Evolutionary conservation across 1,140 invertebrate species (phyloP), one percentile per base, ranked within the genome.

Genomic region (Hylaeus volcanicus): DNA sequence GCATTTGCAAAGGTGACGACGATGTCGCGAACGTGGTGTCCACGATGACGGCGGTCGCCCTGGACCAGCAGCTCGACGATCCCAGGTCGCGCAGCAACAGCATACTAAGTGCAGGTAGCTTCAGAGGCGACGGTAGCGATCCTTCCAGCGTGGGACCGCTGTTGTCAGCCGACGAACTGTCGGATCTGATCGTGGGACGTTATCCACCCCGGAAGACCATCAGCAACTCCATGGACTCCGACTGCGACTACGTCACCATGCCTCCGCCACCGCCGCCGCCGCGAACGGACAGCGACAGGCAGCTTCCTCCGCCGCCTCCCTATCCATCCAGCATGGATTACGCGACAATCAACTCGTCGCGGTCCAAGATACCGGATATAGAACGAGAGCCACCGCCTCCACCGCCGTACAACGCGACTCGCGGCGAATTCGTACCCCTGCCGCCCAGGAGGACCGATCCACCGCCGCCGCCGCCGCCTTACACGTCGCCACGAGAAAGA

Each of bases 191-290:
- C 71, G 96, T 97, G 2, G 96, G 96, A 0, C 93, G 96, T 26
- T 97, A 97, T 93, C 97, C 97, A 5, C 96, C 95, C 58, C 94
- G 95, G 53, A 96, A 97, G 84, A 97, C 96, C 0, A 96, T 97
- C 41, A 97, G 96, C 86, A 95, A 96, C 64, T 97, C 96, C 0
- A 95, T 98, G 88, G 97, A 98, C 89, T 97, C 97, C 1, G 97
- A 98, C 86, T 97, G 97, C 15, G 97, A 98, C 90, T 98, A 98
- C 89, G 97, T 98, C 1, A 97, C 96, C 37, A 93, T 98, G 88
- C 96, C 97, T 11, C 95, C 96, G 11, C 95, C 96, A 58, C 95
- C 95, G 1, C 95, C 95, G 14, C 94, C 95, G 2, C 86, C 86
- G 8, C 93, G 96, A 82, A 95, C 94, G 9, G 96, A 96, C 84